Evolutionary conservation across 1,140 invertebrate species (phyloP), one percentile per base, ranked within the genome.

Genomic region (Brachionus manjavacas): DNA sequence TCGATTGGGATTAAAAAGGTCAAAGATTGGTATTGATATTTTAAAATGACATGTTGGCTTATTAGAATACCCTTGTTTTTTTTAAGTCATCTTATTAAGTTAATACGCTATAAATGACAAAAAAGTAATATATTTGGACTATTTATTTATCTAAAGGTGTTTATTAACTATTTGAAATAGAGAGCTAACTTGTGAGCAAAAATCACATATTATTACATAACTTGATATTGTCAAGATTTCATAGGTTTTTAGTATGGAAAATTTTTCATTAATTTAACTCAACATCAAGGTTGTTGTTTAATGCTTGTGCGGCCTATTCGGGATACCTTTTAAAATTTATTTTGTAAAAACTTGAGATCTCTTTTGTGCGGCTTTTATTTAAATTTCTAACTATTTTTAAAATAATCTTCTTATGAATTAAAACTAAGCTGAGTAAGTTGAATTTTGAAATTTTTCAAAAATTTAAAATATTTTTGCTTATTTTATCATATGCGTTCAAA

Each of bases 201-300:
- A 60, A 60, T 60, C 52, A 60, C 52, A 60, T 60, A 60, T 60
- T 60, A 60, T 60, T 60, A 60, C 52, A 60, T 60, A 60, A 60
- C 52, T 60, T 20, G 31, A 60, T 60, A 60, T 60, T 20, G 52
- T 60, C 20, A 60, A 25, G 52, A 60, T 60, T 60, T 60, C 8
- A 60, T 23, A 60, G 0, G 52, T 23, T 60, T 60, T 60, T 60
- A 20, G 8, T 25, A 60, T 60, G 52, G 52, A 60, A 60, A 60
- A 60, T 60, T 20, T 60, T n/a, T 60, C 52, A 60, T 60, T 60
- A 60, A 60, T 60, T 60, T 20, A 60, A 60, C 9, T 60, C 16
- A 60, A 60, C 52, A 60, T 60, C 52, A 60, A 60, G 52, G 52
- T 60, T 60, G n/a, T 60, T 60, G 52, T 60, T 60, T 23, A 23